Conservation (phyloP, 2,797 vertebrate species). For the Ctenopoma kingsleyae region DNA sequence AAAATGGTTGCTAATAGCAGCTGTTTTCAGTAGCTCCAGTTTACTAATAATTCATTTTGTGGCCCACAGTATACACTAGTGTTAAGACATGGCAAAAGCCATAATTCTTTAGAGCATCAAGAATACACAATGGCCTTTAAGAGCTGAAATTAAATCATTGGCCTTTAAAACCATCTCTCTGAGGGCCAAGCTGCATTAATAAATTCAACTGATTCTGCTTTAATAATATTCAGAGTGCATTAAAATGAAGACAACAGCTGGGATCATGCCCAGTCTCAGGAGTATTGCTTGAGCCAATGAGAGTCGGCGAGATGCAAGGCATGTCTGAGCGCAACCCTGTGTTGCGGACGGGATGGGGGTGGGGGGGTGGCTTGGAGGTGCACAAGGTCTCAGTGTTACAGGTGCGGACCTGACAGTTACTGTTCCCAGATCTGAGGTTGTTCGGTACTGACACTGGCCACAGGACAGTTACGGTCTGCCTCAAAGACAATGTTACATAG, state of each 20-base stretch:
- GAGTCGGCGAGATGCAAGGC: conserved; percentile 70
- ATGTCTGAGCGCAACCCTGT: conserved; percentile 62
- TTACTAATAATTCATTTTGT: conserved; percentile 80
- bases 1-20: conserved; percentile 74
- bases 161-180: conserved; percentile 88
- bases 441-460: conserved; percentile 71
- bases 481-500: conserved; percentile 76
- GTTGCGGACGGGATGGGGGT: conserved; percentile 22
- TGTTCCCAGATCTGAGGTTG: conserved; percentile 81
- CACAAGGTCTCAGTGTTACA: conserved; percentile 80
- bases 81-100: conserved; percentile 81
- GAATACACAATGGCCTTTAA: conserved; percentile 82
- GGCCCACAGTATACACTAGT: conserved; percentile 66
- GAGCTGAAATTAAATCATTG: conserved; percentile 87
- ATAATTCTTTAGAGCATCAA: conserved; percentile 83
- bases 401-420: conserved; percentile 84
- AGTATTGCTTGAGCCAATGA: conserved; percentile 74
- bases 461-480: conserved; percentile 70
- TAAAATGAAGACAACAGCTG: conserved; percentile 88
- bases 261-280: conserved; percentile 79
- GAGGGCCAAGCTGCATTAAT: conserved; percentile 83
- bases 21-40: conserved; percentile 70
- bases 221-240: conserved; percentile 88
- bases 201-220: conserved; percentile 85
- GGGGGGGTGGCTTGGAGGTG: conserved; percentile 22